Base-by-base conservation (phyloP, 1,140 invertebrate genomes). In the Musca vetustissima region DNA sequence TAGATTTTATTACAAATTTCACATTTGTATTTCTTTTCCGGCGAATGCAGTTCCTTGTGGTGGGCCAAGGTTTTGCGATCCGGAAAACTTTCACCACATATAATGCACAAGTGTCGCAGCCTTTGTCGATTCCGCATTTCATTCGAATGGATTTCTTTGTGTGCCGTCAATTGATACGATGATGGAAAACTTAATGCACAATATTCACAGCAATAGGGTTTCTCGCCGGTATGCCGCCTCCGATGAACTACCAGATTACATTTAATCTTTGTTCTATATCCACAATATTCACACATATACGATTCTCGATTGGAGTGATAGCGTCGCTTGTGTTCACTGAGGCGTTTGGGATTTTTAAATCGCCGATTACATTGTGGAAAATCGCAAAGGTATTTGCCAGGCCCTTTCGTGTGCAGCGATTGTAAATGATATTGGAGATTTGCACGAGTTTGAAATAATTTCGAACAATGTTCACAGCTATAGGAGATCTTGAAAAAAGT, bases 161-260 rank as follows among this genome's bases (percentile, higher is more conserved):
- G 64, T 70, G 92, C 92, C 78, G 92, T 93, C 75, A 90, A 92
- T 77, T 93, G 91, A 79, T 93, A 91, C 2, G 91, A 90, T 79
- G 93, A 93, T 21, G 92, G 91, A 82, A 94, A 93, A 0, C 88
- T 89, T 6, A 91, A 89, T 36, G 85, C 82, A 74, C 91, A 93
- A 0, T 88, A 81, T 9, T 86, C 82, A 76, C 92, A 93, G 75
- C 89, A 88, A 70, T 88, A 90, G 0, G 92, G 91, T 11, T 90
- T 81, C 82, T 93, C 91, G 21, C 91, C 92, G 0, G 91, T 93
- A 80, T 94, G 92, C 0, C 14, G 9, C 9, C 57, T 28, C 19
- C 21, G n/a, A 15, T 66, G 64, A 1, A 66, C 57, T 9, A 32
- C 36, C 19, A 43, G 11, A 36, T 61, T 61, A 43, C 57, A 61